These are phyloP conservation scores for Agrochola lychnidis DNA, from an alignment of 2,888 invertebrate species.

Conservation along the genomic window DNA sequence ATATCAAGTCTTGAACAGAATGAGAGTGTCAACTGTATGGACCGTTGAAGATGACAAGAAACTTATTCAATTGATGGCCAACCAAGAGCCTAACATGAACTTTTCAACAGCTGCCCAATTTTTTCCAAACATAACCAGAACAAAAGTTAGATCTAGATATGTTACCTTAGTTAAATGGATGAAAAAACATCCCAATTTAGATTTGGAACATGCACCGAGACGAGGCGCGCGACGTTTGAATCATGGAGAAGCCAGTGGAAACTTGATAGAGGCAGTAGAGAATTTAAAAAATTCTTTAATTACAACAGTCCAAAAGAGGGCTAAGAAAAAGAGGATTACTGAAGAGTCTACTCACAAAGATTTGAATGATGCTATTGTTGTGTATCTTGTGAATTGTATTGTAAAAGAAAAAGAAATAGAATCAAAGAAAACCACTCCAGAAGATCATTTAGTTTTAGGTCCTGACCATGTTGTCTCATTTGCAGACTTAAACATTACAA, in stretches of 20 bases:
- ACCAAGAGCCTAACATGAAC: constrained; percentile 81
- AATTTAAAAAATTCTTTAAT: constrained; percentile 81
- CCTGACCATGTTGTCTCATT: constrained; percentile 24
- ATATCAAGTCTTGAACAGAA: constrained; percentile 88
- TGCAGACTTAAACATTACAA: constrained; percentile 70
- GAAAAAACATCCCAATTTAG: constrained; percentile 83
- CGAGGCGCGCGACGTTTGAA: constrained; percentile 77
- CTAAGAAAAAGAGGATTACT: constrained; percentile 70
- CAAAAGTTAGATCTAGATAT: constrained; percentile 91
- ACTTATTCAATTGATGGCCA: constrained; percentile 89
- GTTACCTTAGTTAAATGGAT: constrained; percentile 89
- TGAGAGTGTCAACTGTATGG: constrained; percentile 89
- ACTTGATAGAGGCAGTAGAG: constrained; percentile 80
- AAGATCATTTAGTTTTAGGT: constrained; percentile 55
- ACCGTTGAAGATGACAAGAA: constrained; percentile 91
- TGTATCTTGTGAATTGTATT: constrained; percentile 74
- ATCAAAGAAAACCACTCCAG: constrained; percentile 28
- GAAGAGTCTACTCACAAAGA: constrained; percentile 72
- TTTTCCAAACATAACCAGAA: constrained; percentile 90
- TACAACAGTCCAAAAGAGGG: constrained; percentile 71
- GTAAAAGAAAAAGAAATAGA: constrained; percentile 61
- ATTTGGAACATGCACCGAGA: constrained; percentile 82
- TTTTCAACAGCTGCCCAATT: constrained; percentile 86
- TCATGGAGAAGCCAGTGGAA: constrained; percentile 74
- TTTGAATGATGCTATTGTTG: constrained; percentile 81